Evolutionary conservation across 30 jellyfish, hydroid and myxozoan genomes (phyloP).

Genomic region (Clytia hemisphaerica): DNA sequence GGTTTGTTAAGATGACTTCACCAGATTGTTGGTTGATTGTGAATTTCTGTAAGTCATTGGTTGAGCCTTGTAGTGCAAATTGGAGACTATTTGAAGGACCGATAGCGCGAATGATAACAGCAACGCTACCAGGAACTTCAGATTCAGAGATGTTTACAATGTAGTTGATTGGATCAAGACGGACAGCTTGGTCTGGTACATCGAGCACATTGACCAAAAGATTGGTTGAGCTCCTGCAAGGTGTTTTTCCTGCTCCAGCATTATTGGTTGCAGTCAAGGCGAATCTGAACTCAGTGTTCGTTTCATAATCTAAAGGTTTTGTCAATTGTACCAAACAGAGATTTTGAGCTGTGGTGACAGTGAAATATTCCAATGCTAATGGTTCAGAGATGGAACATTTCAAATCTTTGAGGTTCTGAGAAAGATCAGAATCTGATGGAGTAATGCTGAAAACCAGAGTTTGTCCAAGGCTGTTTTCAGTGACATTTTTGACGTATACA

Average conservation of each 20-base stretch:
- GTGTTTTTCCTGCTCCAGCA: constrained; percentile 19
- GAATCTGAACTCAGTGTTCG: not conserved
- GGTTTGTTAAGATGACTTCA: constrained; percentile 24
- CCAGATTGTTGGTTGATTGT: constrained; percentile 40
- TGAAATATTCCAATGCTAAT: constrained; percentile 11
- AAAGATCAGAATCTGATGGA: not conserved
- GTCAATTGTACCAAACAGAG: not conserved
- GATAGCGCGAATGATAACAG: not conserved
- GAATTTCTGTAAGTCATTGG: constrained; percentile 16
- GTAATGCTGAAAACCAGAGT: constrained; percentile 8
- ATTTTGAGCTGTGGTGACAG: not conserved
- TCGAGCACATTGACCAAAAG: constrained; percentile 21
- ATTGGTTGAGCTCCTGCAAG: constrained; percentile 6
- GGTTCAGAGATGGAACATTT: constrained; percentile 19
- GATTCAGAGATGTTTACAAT: constrained; percentile 17
- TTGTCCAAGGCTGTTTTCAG: constrained; percentile 28
- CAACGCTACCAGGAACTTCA: constrained; percentile 27
- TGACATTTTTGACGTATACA: constrained; percentile 26
- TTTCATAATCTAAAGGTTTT: constrained; percentile 15
- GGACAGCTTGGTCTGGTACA: constrained; percentile 13
- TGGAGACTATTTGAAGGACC: not conserved
- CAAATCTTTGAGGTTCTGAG: not conserved
- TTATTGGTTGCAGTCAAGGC: constrained; percentile 44
- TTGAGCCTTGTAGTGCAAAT: not conserved
- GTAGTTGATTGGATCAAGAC: constrained; percentile 15